A percentile compares a stretch with the other conserved stretches of the same genome.
phyloP scores from a whole-genome alignment of 2,113 vertebrate species.

The Smithornis capensis region DNA sequence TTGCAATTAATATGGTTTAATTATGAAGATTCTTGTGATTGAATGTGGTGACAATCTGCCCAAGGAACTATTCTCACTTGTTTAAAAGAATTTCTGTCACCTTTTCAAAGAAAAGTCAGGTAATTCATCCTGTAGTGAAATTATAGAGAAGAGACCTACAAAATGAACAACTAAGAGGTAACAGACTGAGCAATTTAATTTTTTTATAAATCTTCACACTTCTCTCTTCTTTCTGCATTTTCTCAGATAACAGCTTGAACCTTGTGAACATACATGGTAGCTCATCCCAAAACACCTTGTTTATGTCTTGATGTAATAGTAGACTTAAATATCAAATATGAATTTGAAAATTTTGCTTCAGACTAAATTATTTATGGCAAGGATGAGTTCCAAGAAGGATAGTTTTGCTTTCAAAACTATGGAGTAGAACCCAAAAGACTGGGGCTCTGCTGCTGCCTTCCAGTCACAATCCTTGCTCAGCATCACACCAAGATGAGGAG shows the following conservation, averaged over 20 bases:
- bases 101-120: neutral
- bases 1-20: neutral
- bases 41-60: neutral
- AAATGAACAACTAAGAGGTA: neutral
- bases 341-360: neutral
- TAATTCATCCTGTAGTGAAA: neutral
- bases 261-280: fast-evolving
- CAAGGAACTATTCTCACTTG: neutral
- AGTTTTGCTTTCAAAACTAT: neutral
- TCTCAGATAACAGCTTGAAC: neutral
- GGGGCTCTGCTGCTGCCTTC: neutral
- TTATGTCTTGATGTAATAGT: neutral
- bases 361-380: neutral
- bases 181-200: neutral
- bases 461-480: neutral
- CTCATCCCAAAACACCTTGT: neutral
- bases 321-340: neutral
- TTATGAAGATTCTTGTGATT: neutral
- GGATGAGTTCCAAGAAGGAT: neutral
- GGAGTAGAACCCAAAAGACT: neutral
- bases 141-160: neutral
- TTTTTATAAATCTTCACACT: neutral
- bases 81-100: neutral
- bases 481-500: fast-evolving
- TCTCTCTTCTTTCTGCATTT: neutral